Conservation (phyloP, 2,888 invertebrate species). For the Trissolcus brochymenae region DNA sequence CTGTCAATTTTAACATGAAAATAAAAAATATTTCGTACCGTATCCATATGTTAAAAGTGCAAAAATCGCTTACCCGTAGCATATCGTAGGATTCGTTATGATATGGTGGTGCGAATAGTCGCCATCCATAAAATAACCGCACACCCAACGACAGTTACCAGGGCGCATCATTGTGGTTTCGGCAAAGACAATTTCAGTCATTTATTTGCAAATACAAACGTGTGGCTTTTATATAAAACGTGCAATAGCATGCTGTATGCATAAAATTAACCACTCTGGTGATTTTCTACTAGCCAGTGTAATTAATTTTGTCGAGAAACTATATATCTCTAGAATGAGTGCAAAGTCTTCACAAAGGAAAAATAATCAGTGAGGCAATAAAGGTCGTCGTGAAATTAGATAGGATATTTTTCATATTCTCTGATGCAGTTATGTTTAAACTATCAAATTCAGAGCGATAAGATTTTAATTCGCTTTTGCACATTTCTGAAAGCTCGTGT, state of each 20-base stretch:
- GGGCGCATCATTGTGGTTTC: conserved; percentile 32
- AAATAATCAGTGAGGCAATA: background rate
- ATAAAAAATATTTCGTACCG: no score
- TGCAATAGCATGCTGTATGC: conserved; percentile 33
- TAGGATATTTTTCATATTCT: conserved; percentile 10
- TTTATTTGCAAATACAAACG: conserved; percentile 40
- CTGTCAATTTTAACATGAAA: no score
- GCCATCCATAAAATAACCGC: conserved; percentile 30
- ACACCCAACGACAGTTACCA: conserved; percentile 2
- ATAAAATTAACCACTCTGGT: conserved; percentile 40
- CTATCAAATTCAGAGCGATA: conserved; percentile 16
- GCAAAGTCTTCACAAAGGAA: no score
- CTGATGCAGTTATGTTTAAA: background rate
- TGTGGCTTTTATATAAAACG: conserved; percentile 23
- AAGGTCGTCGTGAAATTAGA: conserved; percentile 1
- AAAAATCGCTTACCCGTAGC: no score
- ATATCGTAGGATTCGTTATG: no score
- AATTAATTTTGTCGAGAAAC: conserved; percentile 22
- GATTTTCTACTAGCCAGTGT: conserved; percentile 40
- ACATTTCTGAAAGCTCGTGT: conserved; percentile 26
- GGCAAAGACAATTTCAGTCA: conserved; percentile 46
- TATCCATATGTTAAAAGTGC: no score
- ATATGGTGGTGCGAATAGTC: no score
- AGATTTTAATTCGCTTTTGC: conserved; percentile 37
- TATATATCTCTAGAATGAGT: no score